Evolutionary conservation across 1,140 invertebrate genomes (phyloP).

Genomic region (Lepidurus packardi): DNA sequence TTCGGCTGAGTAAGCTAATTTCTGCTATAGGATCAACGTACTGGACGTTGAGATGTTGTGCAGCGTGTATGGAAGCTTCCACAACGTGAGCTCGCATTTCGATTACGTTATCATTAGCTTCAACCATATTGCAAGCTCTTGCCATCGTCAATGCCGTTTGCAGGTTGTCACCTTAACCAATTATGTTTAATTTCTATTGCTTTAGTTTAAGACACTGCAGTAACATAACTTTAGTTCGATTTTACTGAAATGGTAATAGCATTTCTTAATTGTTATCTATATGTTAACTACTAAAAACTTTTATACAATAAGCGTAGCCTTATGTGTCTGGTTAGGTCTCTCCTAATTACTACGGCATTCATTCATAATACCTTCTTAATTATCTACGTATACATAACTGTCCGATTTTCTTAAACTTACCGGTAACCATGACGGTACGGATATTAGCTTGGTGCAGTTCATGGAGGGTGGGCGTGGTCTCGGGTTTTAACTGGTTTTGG

Average conservation of each 20-base stretch:
- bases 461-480: slow-evolving; percentile 46
- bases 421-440: slow-evolving; percentile 55
- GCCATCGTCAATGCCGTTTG: slow-evolving; percentile 57
- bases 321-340: background rate
- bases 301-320: background rate
- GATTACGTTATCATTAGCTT: slow-evolving; percentile 47
- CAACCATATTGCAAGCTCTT: slow-evolving; percentile 52
- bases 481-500: slow-evolving; percentile 49
- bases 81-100: slow-evolving; percentile 46
- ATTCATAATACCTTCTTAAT: background rate
- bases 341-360: background rate
- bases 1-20: slow-evolving; percentile 23
- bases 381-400: slow-evolving; percentile 23
- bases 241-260: background rate
- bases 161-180: slow-evolving; percentile 50
- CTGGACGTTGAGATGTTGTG: slow-evolving; percentile 37
- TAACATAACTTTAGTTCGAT: background rate
- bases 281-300: background rate
- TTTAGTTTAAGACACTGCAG: background rate
- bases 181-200: background rate
- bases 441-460: slow-evolving; percentile 49
- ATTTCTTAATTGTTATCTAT: background rate
- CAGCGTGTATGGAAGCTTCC: slow-evolving; percentile 34
- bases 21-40: slow-evolving; percentile 38
- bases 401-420: slow-evolving; percentile 38